Percentiles rank a stretch among this genome's conserved stretches.
These are phyloP conservation scores for Microplitis deprimator DNA, from an alignment of 2,888 invertebrate genomes.

Conservation along the genomic window DNA sequence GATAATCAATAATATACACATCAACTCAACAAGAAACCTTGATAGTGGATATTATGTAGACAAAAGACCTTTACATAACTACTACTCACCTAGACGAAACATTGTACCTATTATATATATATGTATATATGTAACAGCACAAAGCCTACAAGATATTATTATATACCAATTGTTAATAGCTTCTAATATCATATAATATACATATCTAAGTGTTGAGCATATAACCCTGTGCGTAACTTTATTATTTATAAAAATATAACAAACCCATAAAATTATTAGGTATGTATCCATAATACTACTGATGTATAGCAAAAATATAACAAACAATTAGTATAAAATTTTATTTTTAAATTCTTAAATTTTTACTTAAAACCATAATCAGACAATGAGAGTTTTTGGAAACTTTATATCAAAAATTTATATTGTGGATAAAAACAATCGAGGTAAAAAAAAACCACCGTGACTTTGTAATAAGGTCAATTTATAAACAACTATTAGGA, in stretches of 20 bases:
- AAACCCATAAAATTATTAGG: too few relatives aligned
- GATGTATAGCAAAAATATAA: too few relatives aligned
- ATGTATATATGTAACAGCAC: conserved; percentile 3
- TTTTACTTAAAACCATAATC: conserved; percentile 63
- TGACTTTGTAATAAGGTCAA: conserved; percentile 59
- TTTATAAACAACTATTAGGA: conserved; percentile 36
- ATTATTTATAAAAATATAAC: too few relatives aligned
- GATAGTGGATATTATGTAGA: neutral
- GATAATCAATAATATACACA: neutral
- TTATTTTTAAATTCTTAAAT: too few relatives aligned
- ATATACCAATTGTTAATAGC: too few relatives aligned
- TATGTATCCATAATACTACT: too few relatives aligned
- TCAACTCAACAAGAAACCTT: neutral
- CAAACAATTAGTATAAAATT: too few relatives aligned
- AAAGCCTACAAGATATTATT: conserved; percentile 5
- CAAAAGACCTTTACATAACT: neutral
- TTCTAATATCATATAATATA: too few relatives aligned
- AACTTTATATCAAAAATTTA: conserved; percentile 59
- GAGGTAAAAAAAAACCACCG: conserved; percentile 64
- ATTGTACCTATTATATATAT: neutral
- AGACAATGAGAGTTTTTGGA: conserved; percentile 68
- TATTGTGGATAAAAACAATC: conserved; percentile 54
- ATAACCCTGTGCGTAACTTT: too few relatives aligned
- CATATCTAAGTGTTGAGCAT: too few relatives aligned
- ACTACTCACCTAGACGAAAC: neutral